Evolutionary conservation across 2,888 invertebrate genomes (phyloP), one percentile per base, ranked within the genome.

Genomic region (Pasiphila rectangulata): DNA sequence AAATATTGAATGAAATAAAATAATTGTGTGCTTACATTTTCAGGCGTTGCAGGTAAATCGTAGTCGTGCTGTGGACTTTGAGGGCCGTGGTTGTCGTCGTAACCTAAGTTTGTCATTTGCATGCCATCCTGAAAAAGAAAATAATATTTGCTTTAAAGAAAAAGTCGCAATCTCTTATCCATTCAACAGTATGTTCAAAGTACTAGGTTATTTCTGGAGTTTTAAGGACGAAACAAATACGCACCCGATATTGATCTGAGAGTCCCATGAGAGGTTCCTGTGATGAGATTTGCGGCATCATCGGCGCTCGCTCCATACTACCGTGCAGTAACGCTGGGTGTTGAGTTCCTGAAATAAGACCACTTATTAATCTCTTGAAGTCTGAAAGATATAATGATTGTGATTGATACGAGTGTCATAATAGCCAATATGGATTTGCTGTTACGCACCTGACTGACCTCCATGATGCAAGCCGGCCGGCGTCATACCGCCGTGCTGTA

Each of bases 21-120:
- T n/a, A n/a, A n/a, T n/a, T n/a, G n/a, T n/a, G n/a, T n/a, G 90
- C 93, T 90, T 87, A 95, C 95, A 61, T 94, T 94, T 72, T 94
- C 95, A 57, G 94, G 94, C 41, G 95, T 94, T 45, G 93, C 92
- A 29, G 96, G 95, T 65, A 95, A 92, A 69, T 96, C 96, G 72
- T 95, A 95, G 70, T 95, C 95, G 65, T 94, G 94, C 54, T 92
- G 92, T 83, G 71, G 93, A 91, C 76, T 92, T 86, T 67, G 91
- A 76, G 62, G 92, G 73, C 60, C 92, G 75, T 74, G 92, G 83
- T 75, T 91, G 82, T 79, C 93, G 63, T 94, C 94, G 71, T 94
- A 94, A 9, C 94, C 94, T 86, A 94, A 90, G 66, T 93, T 94
- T 15, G 93, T 92, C 91, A 93, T 91, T 64, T 91, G 89, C 73